These are phyloP conservation scores for Halictus ligatus DNA, from an alignment of 2,888 invertebrate genomes.

Conservation along the genomic window DNA sequence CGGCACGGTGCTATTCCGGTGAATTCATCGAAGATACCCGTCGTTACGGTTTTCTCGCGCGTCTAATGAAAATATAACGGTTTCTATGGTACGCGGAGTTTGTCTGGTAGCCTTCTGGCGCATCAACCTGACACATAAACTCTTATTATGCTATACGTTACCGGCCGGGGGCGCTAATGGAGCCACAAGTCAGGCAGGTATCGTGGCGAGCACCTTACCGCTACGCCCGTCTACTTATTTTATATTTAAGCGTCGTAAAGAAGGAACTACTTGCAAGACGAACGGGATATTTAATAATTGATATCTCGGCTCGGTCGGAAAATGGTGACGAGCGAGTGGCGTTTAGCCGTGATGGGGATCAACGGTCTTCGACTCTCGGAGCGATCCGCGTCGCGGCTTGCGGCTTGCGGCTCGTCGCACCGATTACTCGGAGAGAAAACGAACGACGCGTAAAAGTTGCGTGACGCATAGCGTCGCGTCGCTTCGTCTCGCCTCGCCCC, in stretches of 20 bases:
- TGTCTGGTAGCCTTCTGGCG: slow-evolving; percentile 83
- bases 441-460: background rate
- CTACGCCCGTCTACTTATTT: slow-evolving; percentile 82
- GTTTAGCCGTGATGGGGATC: slow-evolving; percentile 63
- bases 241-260: slow-evolving; percentile 84
- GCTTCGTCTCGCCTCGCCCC: background rate
- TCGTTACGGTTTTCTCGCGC: slow-evolving; percentile 72
- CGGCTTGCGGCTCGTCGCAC: background rate
- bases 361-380: background rate
- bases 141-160: slow-evolving; percentile 84
- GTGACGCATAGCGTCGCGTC: background rate
- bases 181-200: slow-evolving; percentile 84
- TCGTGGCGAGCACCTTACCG: slow-evolving; percentile 78
- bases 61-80: slow-evolving; percentile 84
- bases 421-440: too few species aligned
- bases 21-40: slow-evolving; percentile 79
- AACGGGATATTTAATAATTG: slow-evolving; percentile 82
- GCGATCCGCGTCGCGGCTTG: background rate
- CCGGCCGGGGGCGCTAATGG: slow-evolving; percentile 82
- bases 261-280: slow-evolving; percentile 82
- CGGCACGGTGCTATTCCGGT: slow-evolving; percentile 58
- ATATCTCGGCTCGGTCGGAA: slow-evolving; percentile 63
- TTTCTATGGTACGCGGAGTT: slow-evolving; percentile 82
- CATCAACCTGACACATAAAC: slow-evolving; percentile 85
- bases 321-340: slow-evolving; percentile 56